Percentiles rank a stretch among this genome's conserved stretches.
Conservation (phyloP, 2,797 vertebrate genomes). For the Pangasius mekongensis region DNA sequence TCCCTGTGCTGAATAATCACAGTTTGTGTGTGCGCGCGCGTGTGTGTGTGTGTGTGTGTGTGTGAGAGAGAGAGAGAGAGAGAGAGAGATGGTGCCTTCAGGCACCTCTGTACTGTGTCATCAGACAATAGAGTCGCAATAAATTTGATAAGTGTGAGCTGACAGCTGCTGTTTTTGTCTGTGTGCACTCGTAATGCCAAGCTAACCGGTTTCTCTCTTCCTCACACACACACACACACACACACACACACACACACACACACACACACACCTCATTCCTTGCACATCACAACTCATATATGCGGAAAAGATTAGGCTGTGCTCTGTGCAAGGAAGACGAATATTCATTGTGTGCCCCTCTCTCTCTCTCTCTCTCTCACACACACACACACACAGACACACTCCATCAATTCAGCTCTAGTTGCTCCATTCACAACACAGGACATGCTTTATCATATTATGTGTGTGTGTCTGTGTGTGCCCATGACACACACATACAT, state of each 20-base stretch:
- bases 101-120: conserved; percentile 61
- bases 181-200: conserved; percentile 24
- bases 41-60: background rate
- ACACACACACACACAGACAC: conserved; percentile 17
- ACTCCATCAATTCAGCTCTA: conserved; percentile 71
- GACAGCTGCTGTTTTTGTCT: conserved; percentile 63
- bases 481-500: background rate
- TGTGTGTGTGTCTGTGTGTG: conserved; percentile 11
- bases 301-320: conserved; percentile 6
- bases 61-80: conserved; percentile 20
- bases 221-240: background rate
- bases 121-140: conserved; percentile 64
- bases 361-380: conserved; percentile 13
- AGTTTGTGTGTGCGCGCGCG: conserved; percentile 3
- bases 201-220: background rate
- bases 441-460: background rate
- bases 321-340: background rate
- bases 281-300: background rate
- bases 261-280: conserved; percentile 6
- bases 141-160: conserved; percentile 59
- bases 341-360: conserved; percentile 20
- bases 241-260: conserved; percentile 40
- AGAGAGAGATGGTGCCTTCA: conserved; percentile 40
- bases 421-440: conserved; percentile 58
- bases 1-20: conserved; percentile 40